These are phyloP conservation scores for Xyrichtys novacula DNA, from an alignment of 2,797 vertebrate species.

Conservation along the genomic window DNA sequence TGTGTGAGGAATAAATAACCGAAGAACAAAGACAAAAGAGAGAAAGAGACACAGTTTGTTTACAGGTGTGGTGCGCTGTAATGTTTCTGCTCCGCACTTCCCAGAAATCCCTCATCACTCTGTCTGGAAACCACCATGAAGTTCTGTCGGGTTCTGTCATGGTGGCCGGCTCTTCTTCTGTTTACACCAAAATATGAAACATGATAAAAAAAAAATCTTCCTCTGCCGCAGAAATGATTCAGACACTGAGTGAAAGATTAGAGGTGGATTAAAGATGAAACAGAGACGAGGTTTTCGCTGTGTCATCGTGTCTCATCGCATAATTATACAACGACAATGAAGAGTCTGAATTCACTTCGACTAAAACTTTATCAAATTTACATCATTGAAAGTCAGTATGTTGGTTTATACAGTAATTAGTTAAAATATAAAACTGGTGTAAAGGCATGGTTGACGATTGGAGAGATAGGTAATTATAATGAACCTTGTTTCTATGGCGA, in stretches of 20 bases:
- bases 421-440: too few species aligned
- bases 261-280: neutral
- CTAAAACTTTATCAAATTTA: too few species aligned
- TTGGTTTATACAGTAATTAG: too few species aligned
- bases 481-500: too few species aligned
- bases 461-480: too few species aligned
- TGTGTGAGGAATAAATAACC: neutral
- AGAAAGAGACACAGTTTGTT: neutral
- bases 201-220: neutral
- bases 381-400: too few species aligned
- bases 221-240: neutral
- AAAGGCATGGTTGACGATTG: too few species aligned
- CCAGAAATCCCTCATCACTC: neutral
- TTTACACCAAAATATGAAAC: constrained; percentile 1
- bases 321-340: neutral
- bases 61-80: neutral
- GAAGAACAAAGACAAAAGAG: constrained; percentile 8
- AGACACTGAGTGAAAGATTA: neutral
- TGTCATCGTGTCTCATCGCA: neutral
- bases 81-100: neutral
- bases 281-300: neutral
- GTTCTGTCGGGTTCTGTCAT: neutral
- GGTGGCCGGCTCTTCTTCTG: neutral
- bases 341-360: too few species aligned
- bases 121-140: neutral